Percentiles rank a stretch among this genome's conserved stretches.
Evolutionary conservation across 2,113 vertebrate genomes (phyloP).

Genomic region (Erpornis zantholeuca): DNA sequence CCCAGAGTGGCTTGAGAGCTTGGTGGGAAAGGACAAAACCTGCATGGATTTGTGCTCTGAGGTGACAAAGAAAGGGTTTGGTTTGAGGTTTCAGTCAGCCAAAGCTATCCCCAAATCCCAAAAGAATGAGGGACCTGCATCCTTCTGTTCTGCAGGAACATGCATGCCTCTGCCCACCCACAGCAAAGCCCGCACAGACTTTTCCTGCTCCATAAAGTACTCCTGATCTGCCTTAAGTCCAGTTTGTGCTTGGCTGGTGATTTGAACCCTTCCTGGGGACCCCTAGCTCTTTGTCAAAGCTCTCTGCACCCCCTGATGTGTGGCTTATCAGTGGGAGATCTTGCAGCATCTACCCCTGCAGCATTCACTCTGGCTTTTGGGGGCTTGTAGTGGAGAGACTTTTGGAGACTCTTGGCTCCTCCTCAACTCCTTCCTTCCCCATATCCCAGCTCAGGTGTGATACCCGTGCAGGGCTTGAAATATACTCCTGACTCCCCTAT

Average conservation of each 20-base stretch:
- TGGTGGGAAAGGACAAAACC: not conserved
- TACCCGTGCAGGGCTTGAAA: not conserved
- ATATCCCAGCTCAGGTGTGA: not conserved
- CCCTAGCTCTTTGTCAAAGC: not conserved
- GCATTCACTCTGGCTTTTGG: rapidly evolving
- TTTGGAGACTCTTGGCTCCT: not conserved
- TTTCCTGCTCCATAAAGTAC: not conserved
- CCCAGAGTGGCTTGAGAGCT: not conserved
- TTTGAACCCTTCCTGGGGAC: not conserved
- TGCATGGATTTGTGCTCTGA: not conserved
- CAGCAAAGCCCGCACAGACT: not conserved
- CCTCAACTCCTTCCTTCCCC: not conserved
- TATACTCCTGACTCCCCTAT: not conserved
- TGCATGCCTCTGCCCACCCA: not conserved
- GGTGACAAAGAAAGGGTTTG: not conserved
- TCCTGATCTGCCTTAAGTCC: not conserved
- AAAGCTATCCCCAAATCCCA: not conserved
- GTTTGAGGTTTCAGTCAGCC: not conserved
- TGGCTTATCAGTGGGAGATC: not conserved
- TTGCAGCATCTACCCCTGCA: not conserved
- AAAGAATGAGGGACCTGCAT: not conserved
- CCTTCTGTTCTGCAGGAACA: not conserved
- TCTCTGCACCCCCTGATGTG: not conserved
- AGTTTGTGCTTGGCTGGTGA: not conserved
- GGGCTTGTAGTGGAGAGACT: not conserved